Evolutionary conservation across 2,113 vertebrate genomes (phyloP), one percentile per base, ranked within the genome.

Genomic region (Sciurus niger): DNA sequence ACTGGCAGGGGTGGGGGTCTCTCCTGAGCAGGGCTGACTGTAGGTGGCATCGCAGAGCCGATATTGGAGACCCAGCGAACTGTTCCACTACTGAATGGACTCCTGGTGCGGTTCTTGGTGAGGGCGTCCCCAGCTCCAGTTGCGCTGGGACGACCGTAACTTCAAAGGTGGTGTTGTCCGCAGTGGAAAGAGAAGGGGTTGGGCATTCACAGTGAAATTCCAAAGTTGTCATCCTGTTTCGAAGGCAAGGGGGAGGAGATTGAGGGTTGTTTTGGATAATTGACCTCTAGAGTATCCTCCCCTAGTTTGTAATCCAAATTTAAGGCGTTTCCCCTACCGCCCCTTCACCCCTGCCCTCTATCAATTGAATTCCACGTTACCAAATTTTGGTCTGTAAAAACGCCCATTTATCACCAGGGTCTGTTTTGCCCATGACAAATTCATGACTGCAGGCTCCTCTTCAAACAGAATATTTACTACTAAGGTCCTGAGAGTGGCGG

Each of bases 401-500:
- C 48, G 25, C 73, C 40, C 65, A 2, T 89, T 86, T 58, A 4
- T 80, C 24, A 11, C 13, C 70, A 68, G 51, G 77, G 48, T 85
- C 85, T 25, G 2, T 18, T 77, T 96, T 96, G 89, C 90, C 70
- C 10, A 17, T 95, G 96, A 96, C 97, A 82, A 94, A 85, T 98
- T 96, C 97, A 34, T 96, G 97, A 60, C 91, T 85, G n/a, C 77
- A 79, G 96, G 92, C 96, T 98, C 95, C 93, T 98, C 93, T 91
- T 48, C 95, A 95, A 96, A 94, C 94, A 68, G 84, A 92, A 96
- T 40, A 55, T 73, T 98, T 97, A 86, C 85, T 67, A 70, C 82
- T 73, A 67, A 92, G 80, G 85, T 97, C 72, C 1, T 86, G 53
- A 60, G 82, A 97, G 4, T 63, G 25, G 84, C 90, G 73, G 87